Evolutionary conservation across 37 sponge, comb jelly and placozoan species (phyloP).

Genomic region (Axinella damicornis): DNA sequence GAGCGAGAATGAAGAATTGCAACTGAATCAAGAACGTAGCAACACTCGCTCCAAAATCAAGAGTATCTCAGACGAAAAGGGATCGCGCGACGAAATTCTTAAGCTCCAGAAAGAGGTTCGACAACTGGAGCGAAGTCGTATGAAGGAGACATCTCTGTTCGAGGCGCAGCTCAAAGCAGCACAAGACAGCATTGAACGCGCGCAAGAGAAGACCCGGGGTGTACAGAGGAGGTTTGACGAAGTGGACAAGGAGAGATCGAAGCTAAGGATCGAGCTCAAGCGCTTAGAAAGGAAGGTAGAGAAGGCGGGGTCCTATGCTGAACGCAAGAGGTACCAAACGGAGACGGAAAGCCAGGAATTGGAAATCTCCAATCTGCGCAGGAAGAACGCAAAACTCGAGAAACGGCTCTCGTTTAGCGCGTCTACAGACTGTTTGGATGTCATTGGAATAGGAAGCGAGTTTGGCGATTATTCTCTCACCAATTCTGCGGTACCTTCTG

Average conservation of each 20-base stretch:
- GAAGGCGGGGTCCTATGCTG: slow-evolving; percentile 10
- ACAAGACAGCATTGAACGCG: slow-evolving; percentile 46
- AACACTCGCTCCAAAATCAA: slow-evolving; percentile 40
- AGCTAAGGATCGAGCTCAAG: slow-evolving; percentile 49
- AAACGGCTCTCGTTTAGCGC: slow-evolving; percentile 19
- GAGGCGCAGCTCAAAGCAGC: slow-evolving; percentile 52
- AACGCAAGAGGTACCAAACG: slow-evolving; percentile 26
- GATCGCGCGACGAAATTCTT: slow-evolving; percentile 26
- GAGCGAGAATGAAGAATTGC: slow-evolving; percentile 26
- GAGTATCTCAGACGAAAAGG: slow-evolving; percentile 13
- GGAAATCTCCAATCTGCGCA: slow-evolving; percentile 50
- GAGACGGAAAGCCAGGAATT: slow-evolving; percentile 54
- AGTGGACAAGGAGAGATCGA: slow-evolving; percentile 48
- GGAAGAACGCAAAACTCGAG: slow-evolving; percentile 51
- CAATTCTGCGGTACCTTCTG: neutral
- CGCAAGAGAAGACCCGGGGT: slow-evolving; percentile 37
- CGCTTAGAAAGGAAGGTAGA: slow-evolving; percentile 48
- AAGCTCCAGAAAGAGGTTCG: slow-evolving; percentile 40
- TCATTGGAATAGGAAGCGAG: neutral
- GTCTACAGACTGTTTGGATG: slow-evolving; percentile 17
- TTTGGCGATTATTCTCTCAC: neutral
- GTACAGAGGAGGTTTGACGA: slow-evolving; percentile 37
- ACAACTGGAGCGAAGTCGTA: slow-evolving; percentile 16
- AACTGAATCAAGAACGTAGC: slow-evolving; percentile 22
- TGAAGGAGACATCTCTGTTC: slow-evolving; percentile 23